A percentile compares a stretch with the other conserved stretches of the same genome.
phyloP scores from a whole-genome alignment of 1,140 invertebrate genomes.

The Saccostrea cuccullata region DNA sequence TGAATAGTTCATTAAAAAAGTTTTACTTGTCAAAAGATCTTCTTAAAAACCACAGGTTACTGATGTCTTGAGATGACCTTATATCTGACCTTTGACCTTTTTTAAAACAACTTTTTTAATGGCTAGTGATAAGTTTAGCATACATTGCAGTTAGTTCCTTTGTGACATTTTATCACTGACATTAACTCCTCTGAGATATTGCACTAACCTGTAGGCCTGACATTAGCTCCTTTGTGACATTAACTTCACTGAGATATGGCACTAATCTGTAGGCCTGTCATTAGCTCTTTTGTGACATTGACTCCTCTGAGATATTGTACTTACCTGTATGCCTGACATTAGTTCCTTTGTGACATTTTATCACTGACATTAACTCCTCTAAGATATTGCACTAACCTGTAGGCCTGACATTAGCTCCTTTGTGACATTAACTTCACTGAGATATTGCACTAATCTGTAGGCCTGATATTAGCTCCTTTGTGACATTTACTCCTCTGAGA shows the following conservation, averaged over 20 bases:
- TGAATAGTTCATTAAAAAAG: too few species aligned
- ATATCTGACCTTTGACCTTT: too few species aligned
- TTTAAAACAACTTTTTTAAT: too few species aligned
- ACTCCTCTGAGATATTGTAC: not conserved
- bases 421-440: slow-evolving; percentile 60
- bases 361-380: too few species aligned
- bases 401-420: slow-evolving; percentile 70
- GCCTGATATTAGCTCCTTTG: not conserved
- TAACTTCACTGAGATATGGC: not conserved
- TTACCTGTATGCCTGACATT: slow-evolving; percentile 71
- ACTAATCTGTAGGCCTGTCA: slow-evolving; percentile 63
- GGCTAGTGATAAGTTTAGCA: too few species aligned
- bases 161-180: slow-evolving; percentile 59
- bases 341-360: slow-evolving; percentile 70
- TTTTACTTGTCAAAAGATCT: too few species aligned
- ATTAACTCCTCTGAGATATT: too few species aligned
- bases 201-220: slow-evolving; percentile 67
- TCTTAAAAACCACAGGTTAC: too few species aligned
- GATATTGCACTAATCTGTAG: slow-evolving; percentile 62
- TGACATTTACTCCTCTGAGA: too few species aligned
- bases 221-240: slow-evolving; percentile 71
- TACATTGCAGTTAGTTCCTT: slow-evolving; percentile 63
- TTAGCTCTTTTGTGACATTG: too few species aligned
- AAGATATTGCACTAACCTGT: slow-evolving; percentile 60
- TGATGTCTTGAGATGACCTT: too few species aligned